Conservation (phyloP, 2,797 vertebrate genomes). For the Semaprochilodus insignis region DNA sequence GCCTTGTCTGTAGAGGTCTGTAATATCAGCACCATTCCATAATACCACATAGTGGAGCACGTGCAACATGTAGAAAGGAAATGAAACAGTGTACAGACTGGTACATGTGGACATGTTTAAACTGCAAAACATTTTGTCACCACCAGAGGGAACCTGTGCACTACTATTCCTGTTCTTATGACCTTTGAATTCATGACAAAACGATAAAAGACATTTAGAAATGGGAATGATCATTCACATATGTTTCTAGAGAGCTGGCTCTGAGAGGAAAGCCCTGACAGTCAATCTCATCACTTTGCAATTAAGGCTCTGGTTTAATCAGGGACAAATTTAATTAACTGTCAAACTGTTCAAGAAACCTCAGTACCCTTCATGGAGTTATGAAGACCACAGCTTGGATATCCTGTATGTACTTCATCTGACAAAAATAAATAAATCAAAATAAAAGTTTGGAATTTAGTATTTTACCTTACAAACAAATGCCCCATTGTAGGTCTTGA, state of each 20-base stretch:
- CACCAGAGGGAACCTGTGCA: conserved; percentile 67
- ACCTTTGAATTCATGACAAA: not conserved
- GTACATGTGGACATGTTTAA: not conserved
- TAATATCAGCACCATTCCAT: not conserved
- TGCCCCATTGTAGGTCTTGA: not conserved
- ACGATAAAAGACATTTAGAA: not conserved
- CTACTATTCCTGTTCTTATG: conserved; percentile 5
- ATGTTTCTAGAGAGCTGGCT: not conserved
- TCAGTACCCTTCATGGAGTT: not conserved
- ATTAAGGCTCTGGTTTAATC: conserved; percentile 11
- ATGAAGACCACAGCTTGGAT: conserved; percentile 3
- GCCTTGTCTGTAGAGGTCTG: not conserved
- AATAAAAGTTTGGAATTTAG: not conserved
- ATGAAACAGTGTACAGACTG: not conserved
- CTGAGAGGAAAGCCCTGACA: not conserved
- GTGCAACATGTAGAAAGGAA: not conserved
- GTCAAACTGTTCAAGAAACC: conserved; percentile 1
- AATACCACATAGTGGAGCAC: not conserved
- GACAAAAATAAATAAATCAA: no score
- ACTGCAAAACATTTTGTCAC: conserved; percentile 55
- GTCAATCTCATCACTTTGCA: not conserved
- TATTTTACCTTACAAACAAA: not conserved
- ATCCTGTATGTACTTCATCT: not conserved
- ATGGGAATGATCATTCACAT: not conserved
- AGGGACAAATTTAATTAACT: conserved; percentile 17